These are phyloP conservation scores for Nothobranchius kuhntae DNA, from an alignment of 2,113 vertebrate species.

Conservation along the genomic window DNA sequence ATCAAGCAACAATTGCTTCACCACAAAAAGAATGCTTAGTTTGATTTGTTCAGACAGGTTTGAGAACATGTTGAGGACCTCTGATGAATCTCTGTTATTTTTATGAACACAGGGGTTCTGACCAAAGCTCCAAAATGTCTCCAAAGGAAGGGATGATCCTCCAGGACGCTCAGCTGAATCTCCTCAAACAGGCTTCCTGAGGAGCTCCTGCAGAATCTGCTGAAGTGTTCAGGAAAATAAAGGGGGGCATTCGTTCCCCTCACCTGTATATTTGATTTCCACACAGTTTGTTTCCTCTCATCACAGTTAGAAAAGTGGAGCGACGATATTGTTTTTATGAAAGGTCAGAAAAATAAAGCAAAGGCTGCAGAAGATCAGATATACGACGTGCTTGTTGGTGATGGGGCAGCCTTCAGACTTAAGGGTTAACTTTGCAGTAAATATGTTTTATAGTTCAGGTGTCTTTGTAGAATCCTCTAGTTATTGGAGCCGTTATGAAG, in stretches of 20 bases:
- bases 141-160: slow-evolving; percentile 55
- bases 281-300: slow-evolving; percentile 11
- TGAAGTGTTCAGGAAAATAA: slow-evolving; percentile 20
- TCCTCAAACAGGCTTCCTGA: slow-evolving; percentile 67
- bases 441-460: slow-evolving; percentile 21
- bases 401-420: slow-evolving; percentile 11
- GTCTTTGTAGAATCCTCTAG: background rate
- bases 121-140: slow-evolving; percentile 33
- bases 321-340: slow-evolving; percentile 14
- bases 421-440: background rate
- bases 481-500: background rate
- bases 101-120: slow-evolving; percentile 56
- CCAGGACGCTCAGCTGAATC: slow-evolving; percentile 46
- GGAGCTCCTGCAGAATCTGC: slow-evolving; percentile 3
- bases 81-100: slow-evolving; percentile 10
- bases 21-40: no score
- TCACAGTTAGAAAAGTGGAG: slow-evolving; percentile 16
- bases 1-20: background rate
- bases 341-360: slow-evolving; percentile 37
- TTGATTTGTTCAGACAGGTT: background rate
- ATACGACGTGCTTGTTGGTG: slow-evolving; percentile 3
- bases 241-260: slow-evolving; percentile 5
- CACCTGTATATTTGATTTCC: slow-evolving; percentile 28
- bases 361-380: slow-evolving; percentile 24
- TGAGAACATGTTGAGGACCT: background rate